Base-by-base conservation (phyloP, 2,888 invertebrate genomes). In the Drosophila nr. perissopoda region DNA sequence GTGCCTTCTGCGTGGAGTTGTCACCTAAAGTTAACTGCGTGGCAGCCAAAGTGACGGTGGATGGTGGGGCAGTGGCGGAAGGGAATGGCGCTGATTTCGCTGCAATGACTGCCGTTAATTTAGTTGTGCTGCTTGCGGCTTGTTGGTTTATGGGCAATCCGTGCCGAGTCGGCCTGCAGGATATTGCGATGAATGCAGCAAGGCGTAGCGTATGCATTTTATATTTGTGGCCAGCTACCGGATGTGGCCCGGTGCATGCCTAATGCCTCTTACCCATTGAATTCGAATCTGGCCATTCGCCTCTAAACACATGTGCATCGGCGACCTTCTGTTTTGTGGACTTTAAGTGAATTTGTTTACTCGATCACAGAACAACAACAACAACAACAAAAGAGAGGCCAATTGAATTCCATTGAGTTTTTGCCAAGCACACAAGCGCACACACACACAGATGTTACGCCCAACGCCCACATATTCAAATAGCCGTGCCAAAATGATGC, bases 341-440 rank as follows among this genome's bases (percentile, higher is more conserved):
- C 89, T 88, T 84, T 74, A 85, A 82, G 76, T 83, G 86, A 82
- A 88, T 88, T 88, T 84, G 84, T 89, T 84, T 82, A 82, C 84
- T 88, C 83, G 79, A 76, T 84, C 73, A 79, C 82, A 75, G 64
- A 62, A 65, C 73, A 83, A 72, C 58, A 59, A 38, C 33, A 70
- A 29, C 33, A 74, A n/a, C 54, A 59, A 25, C 34, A 51, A 38
- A 63, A 73, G 66, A 78, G 88, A 68, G 68, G 59, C 74, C 83
- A 84, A 90, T 84, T 85, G 83, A 90, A 90, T 88, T 90, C 90
- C 63, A 88, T 90, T 79, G 86, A 82, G 72, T 88, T 89, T 76
- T 58, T 57, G 49, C 46, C 57, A 70, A 38, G 33, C 66, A 67
- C 73, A 62, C 59, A 63, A 54, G 18, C 33, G 29, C 36, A 56